Conservation (phyloP, 2,888 invertebrate species). For the Iphiclides podalirius region DNA sequence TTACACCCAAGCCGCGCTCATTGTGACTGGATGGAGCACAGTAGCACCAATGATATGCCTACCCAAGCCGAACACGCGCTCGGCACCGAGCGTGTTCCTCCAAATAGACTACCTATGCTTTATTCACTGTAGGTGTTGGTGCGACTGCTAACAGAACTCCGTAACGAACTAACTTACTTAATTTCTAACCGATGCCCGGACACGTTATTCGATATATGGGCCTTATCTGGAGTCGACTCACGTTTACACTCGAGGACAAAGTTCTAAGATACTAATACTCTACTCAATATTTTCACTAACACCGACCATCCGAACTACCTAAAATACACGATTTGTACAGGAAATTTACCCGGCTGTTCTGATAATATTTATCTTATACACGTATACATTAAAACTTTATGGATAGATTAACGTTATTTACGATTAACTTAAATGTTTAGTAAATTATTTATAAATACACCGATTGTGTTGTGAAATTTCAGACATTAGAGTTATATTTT, state of each 20-base stretch:
- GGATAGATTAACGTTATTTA: too few species aligned
- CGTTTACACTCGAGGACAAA: conserved; percentile 15
- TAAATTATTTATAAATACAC: too few species aligned
- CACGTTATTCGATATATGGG: conserved; percentile 11
- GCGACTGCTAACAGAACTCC: conserved; percentile 19
- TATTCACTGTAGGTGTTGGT: conserved; percentile 8
- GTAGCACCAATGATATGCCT: not conserved
- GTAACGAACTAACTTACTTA: conserved; percentile 24
- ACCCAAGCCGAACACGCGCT: conserved; percentile 8
- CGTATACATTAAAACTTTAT: too few species aligned
- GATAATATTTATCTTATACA: too few species aligned
- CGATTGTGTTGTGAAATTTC: too few species aligned
- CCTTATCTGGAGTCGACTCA: conserved; percentile 14
- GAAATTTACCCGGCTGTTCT: too few species aligned
- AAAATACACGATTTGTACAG: not conserved
- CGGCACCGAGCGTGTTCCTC: not conserved
- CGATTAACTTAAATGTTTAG: too few species aligned
- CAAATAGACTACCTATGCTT: not conserved
- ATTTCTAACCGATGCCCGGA: conserved; percentile 11
- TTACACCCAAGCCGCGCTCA: conserved; percentile 47
- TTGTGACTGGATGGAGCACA: conserved; percentile 50
- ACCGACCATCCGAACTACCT: not conserved
- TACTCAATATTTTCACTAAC: conserved; percentile 16
- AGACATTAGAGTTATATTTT: too few species aligned
- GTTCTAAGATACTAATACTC: conserved; percentile 12